Base-by-base conservation (phyloP, 2,113 vertebrate genomes). In the Hippocampus mohnikei region DNA sequence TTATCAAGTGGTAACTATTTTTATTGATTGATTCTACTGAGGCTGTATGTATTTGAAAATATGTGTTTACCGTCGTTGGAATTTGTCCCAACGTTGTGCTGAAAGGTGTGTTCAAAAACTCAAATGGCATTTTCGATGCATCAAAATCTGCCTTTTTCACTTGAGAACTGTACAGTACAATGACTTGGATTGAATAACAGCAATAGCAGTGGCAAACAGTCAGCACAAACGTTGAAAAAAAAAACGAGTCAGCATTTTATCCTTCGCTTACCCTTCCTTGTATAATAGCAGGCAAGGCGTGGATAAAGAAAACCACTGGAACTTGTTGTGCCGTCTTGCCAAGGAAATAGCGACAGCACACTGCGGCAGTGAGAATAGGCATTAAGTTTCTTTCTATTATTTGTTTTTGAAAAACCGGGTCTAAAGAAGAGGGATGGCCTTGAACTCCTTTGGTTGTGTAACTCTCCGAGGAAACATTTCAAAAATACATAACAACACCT, bases 241-340 rank as follows among this genome's bases (percentile, higher is more conserved):
- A 21, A 60, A 74, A 63, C 16, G 64, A 80, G 29, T 75, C 52
- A 69, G 71, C 46, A 66, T 27, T 58, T 15, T 27, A 58, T 58
- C 25, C 29, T 40, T 66, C 2, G 40, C 8, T 52, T 50, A 37
- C 8, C 1, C 60, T 53, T 15, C 6, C 55, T 71, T 64, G 68
- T 46, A 69, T 75, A 7, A 74, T 11, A 70, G 44, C 52, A 48
- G 20, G 59, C 25, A 73, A n/a, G 42, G 44, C 8, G 70, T 81
- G 50, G n/a, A 16, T 18, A 53, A 63, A 40, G 79, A 71, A 66
- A 68, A 25, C 58, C 72, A 56, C 25, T 0, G 53, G 66, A 66
- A 70, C 40, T 48, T 61, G 71, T 72, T 75, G 67, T 33, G 50
- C n/a, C 10, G 18, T 70, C 58, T 84, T 85, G 75, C 78, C 80